phyloP scores from a whole-genome alignment of 1,140 invertebrate species.

The Musca vetustissima region DNA sequence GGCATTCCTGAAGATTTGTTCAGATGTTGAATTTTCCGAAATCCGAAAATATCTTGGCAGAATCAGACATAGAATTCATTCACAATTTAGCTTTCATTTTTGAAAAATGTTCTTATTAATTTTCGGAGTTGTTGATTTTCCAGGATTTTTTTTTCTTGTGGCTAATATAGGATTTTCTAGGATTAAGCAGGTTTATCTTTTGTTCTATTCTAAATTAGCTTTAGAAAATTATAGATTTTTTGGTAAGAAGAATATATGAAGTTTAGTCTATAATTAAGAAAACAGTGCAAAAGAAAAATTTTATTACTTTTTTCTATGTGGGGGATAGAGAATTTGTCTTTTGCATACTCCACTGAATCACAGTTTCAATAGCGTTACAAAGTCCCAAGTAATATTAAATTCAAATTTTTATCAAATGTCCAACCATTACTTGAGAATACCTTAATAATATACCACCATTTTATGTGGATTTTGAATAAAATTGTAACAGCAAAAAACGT shows the following conservation, averaged over 20 bases:
- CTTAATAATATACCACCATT: background rate
- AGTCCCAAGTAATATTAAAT: constrained; percentile 25
- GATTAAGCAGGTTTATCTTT: too few relatives aligned
- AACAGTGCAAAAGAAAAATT: constrained; percentile 45
- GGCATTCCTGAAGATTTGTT: too few relatives aligned
- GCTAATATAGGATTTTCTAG: too few relatives aligned
- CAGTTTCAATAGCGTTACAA: constrained; percentile 28
- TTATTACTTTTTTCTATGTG: constrained; percentile 25
- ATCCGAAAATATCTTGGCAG: too few relatives aligned
- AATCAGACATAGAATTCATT: too few relatives aligned
- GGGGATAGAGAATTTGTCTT: constrained; percentile 51
- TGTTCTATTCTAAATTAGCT: too few relatives aligned
- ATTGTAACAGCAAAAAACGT: constrained; percentile 29
- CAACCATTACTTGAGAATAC: background rate
- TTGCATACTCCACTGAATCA: constrained; percentile 52
- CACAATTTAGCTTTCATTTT: too few relatives aligned
- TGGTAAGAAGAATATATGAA: background rate
- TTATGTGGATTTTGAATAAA: background rate
- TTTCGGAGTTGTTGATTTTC: too few relatives aligned
- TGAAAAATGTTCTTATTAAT: too few relatives aligned
- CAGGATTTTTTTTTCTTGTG: too few relatives aligned
- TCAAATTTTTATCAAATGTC: background rate
- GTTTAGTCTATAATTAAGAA: constrained; percentile 12
- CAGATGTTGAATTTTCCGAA: too few relatives aligned
- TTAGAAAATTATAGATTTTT: too few relatives aligned